phyloP scores from a whole-genome alignment of 2,888 invertebrate genomes.

The Byasa hedistus region DNA sequence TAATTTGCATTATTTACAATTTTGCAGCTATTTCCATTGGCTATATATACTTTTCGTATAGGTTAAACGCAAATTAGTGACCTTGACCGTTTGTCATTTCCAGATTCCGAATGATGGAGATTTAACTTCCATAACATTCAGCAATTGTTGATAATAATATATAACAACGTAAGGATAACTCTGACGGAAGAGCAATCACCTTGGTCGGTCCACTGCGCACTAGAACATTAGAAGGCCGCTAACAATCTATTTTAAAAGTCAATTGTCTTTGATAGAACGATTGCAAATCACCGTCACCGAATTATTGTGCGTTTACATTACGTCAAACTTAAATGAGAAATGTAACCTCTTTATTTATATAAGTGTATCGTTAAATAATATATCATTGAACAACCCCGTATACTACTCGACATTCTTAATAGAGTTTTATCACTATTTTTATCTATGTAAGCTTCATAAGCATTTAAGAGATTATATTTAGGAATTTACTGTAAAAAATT shows the following conservation, averaged over 20 bases:
- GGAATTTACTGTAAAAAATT: too few species aligned
- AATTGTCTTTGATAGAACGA: conserved; percentile 51
- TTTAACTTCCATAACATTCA: neutral
- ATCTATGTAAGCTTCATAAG: too few species aligned
- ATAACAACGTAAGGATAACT: conserved; percentile 4
- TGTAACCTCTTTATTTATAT: conserved; percentile 1
- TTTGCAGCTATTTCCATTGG: too few species aligned
- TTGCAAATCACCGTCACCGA: conserved; percentile 36
- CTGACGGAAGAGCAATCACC: conserved; percentile 35
- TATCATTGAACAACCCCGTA: neutral
- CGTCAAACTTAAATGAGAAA: conserved; percentile 11
- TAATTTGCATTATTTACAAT: too few species aligned
- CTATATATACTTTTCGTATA: too few species aligned
- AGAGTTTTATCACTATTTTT: too few species aligned
- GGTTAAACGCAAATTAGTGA: too few species aligned
- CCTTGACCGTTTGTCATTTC: neutral
- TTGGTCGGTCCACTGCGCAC: conserved; percentile 50
- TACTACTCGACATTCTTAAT: too few species aligned
- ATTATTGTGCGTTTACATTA: conserved; percentile 21
- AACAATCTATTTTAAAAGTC: conserved; percentile 50
- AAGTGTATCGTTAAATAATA: neutral
- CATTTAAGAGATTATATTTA: too few species aligned
- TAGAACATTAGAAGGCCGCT: conserved; percentile 46
- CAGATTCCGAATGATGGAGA: too few species aligned
- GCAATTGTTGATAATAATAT: neutral